These are phyloP conservation scores for Leptestheria dahalacensis DNA, from an alignment of 1,140 invertebrate genomes.

Conservation along the genomic window DNA sequence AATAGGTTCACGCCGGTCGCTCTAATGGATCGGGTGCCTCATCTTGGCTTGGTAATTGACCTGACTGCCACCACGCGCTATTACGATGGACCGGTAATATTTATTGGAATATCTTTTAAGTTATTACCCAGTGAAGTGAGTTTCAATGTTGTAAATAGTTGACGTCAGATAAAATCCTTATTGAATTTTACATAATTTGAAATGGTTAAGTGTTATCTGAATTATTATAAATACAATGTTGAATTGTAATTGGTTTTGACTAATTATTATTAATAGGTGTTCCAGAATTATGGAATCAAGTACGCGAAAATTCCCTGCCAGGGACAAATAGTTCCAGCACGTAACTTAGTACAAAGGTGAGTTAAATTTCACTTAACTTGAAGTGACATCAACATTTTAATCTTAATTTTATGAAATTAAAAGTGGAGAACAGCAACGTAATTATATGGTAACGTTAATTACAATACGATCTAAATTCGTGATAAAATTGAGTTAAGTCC, in stretches of 20 bases:
- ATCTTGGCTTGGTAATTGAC: conserved; percentile 47
- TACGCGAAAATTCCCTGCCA: conserved; percentile 36
- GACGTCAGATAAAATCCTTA: conserved; percentile 4
- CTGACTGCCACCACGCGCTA: conserved; percentile 50
- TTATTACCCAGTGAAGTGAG: conserved; percentile 3
- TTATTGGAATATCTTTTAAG: conserved; percentile 16
- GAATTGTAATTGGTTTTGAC: conserved; percentile 27
- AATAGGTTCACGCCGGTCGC: conserved; percentile 32
- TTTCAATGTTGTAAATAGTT: neutral
- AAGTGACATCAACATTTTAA: neutral
- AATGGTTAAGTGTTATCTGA: conserved; percentile 3
- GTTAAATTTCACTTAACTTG: conserved; percentile 3
- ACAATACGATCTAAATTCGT: too few species aligned
- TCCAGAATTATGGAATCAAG: conserved; percentile 25
- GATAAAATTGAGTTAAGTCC: too few species aligned
- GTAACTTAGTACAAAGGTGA: conserved; percentile 26
- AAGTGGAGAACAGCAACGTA: neutral
- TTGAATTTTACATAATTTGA: conserved; percentile 6
- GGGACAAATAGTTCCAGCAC: conserved; percentile 32
- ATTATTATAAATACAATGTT: conserved; percentile 21
- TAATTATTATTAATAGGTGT: conserved; percentile 17
- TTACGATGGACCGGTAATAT: conserved; percentile 35
- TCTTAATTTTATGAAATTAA: neutral
- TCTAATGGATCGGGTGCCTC: conserved; percentile 34
- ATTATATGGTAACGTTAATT: too few species aligned